Evolutionary conservation across 2,113 vertebrate genomes (phyloP).

Genomic region (Sula dactylatra): DNA sequence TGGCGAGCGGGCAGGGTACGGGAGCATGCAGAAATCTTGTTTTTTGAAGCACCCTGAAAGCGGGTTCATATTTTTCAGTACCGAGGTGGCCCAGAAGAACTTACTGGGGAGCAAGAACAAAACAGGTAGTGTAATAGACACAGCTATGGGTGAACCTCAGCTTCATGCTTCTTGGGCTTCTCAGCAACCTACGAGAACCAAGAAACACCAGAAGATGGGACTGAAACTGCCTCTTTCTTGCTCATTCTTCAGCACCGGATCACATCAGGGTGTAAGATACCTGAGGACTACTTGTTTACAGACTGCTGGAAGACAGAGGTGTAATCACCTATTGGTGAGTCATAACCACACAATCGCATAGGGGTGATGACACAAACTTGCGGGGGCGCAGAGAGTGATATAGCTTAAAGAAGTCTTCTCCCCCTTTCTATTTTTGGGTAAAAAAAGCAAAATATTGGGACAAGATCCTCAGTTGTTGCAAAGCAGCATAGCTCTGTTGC

Average conservation of each 20-base stretch:
- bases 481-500: background rate
- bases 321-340: constrained; percentile 2
- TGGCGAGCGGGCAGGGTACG: background rate
- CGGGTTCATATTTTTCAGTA: background rate
- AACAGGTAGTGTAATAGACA: background rate
- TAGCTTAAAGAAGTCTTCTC: background rate
- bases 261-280: background rate
- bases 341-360: background rate
- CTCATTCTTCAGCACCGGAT: constrained; percentile 24
- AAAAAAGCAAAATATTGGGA: background rate
- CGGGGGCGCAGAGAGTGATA: background rate
- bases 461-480: background rate
- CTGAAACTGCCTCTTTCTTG: background rate
- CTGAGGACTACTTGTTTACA: background rate
- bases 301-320: background rate
- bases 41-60: background rate
- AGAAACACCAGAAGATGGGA: background rate
- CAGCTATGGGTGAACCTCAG: background rate
- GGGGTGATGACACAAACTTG: background rate
- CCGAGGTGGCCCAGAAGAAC: background rate
- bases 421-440: background rate
- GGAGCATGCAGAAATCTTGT: background rate
- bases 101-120: background rate
- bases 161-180: background rate
- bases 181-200: background rate